Base-by-base conservation (phyloP, 2,888 invertebrate species). In the Camponotus fellah region DNA sequence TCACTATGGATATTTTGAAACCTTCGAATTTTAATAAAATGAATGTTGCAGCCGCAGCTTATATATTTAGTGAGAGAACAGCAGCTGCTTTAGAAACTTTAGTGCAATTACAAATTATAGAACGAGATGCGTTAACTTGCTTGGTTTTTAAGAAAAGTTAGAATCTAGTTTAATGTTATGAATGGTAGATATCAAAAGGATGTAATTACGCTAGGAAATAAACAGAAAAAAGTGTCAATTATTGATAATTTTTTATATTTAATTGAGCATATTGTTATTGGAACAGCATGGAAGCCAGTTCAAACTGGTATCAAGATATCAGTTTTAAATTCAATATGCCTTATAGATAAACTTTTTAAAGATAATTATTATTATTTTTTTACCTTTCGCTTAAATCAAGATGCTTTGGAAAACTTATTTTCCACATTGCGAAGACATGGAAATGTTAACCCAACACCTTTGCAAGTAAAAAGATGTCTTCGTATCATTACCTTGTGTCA, bases 241-340 rank as follows among this genome's bases (percentile, higher is more conserved):
- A 66, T 66, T 66, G 66, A 66, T 37, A 12, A 34, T 40, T 66
- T 66, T 9, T 40, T 66, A 37, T 14, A 37, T 66, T 12, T 66
- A 40, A 66, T 66, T 12, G 66, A 66, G 40, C 21, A 66, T 34
- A 66, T 34, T 37, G 40, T 66, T 14, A 66, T 66, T 37, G 66
- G 66, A 37, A n/a, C n/a, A 37, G 32, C 66, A 66, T 66, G 37
- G 66, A 66, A 66, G 66, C 66, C 66, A 40, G 66, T 66, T 66
- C 66, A 66, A 66, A 66, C 66, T 66, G 66, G 66, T 37, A 66
- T 66, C 21, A 66, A 66, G 40, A 66, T 66, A 40, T 66, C 66
- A 37, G 21, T 8, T 21, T 37, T 66, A 66, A 66, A 66, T 37
- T 37, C 66, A 37, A 66, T 66, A 34, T 21, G n/a, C 3, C 40